Evolutionary conservation across 2,888 invertebrate species (phyloP).

Genomic region (Sclerodermus sp.): DNA sequence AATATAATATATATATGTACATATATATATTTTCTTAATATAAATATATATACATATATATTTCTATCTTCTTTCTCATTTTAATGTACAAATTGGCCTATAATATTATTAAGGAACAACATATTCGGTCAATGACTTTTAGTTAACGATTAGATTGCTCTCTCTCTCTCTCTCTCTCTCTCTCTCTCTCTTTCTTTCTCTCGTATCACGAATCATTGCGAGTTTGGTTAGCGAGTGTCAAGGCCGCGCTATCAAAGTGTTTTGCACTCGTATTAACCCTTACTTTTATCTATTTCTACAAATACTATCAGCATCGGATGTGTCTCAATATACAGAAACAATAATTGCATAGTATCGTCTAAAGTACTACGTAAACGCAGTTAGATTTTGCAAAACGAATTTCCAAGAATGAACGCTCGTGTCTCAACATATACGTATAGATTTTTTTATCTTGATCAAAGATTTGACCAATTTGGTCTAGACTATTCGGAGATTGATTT

Average conservation of each 20-base stretch:
- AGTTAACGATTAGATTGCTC: conserved; percentile 27
- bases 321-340: conserved; percentile 7
- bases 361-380: too few relatives aligned
- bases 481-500: too few relatives aligned
- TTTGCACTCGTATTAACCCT: conserved; percentile 9
- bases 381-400: too few relatives aligned
- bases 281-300: conserved; percentile 6
- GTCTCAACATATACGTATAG: too few relatives aligned
- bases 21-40: too few relatives aligned
- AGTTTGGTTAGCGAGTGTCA: conserved; percentile 46
- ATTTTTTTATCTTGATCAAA: too few relatives aligned
- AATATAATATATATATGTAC: conserved; percentile 36
- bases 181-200: too few relatives aligned
- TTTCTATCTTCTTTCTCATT: conserved; percentile 42
- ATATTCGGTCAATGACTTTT: conserved; percentile 44
- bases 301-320: conserved; percentile 10
- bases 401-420: too few relatives aligned
- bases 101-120: conserved; percentile 48
- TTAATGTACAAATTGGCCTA: conserved; percentile 53
- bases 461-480: too few relatives aligned
- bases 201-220: conserved; percentile 52
- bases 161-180: too few relatives aligned
- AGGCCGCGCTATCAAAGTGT: conserved; percentile 30
- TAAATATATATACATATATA: conserved; percentile 36
- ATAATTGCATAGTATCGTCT: too few relatives aligned